Conservation (phyloP, 2,113 vertebrate genomes). For the Heterocephalus glaber region DNA sequence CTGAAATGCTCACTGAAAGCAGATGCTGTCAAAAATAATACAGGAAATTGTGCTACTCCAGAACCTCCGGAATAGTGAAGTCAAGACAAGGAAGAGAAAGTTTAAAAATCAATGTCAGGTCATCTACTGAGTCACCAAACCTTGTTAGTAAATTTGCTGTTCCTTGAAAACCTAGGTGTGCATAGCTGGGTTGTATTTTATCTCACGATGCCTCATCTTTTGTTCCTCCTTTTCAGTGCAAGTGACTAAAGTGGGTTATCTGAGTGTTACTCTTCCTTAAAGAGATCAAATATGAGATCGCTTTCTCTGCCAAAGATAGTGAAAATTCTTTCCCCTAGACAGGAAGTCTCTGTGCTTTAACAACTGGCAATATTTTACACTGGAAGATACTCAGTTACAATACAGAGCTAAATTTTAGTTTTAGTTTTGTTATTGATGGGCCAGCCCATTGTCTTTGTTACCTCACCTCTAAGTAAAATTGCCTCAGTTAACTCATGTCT, state of each 20-base stretch:
- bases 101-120: constrained; percentile 50
- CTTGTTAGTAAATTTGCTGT: not conserved
- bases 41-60: not conserved
- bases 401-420: not conserved
- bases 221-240: not conserved
- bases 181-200: not conserved
- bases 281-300: not conserved
- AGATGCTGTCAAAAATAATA: constrained; percentile 45
- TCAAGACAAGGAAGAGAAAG: not conserved
- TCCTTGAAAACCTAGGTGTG: not conserved
- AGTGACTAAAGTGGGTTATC: not conserved
- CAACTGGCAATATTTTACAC: not conserved
- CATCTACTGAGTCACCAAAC: not conserved
- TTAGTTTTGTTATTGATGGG: not conserved
- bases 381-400: not conserved
- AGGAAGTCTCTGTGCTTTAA: not conserved
- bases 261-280: not conserved
- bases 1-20: not conserved
- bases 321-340: not conserved
- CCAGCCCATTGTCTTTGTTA: not conserved
- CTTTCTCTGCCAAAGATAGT: constrained; percentile 19
- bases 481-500: not conserved
- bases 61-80: not conserved
- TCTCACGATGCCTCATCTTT: not conserved
- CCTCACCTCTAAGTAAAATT: not conserved